Base-by-base conservation (phyloP, 2,113 vertebrate genomes). In the Orthonyx spaldingii region DNA sequence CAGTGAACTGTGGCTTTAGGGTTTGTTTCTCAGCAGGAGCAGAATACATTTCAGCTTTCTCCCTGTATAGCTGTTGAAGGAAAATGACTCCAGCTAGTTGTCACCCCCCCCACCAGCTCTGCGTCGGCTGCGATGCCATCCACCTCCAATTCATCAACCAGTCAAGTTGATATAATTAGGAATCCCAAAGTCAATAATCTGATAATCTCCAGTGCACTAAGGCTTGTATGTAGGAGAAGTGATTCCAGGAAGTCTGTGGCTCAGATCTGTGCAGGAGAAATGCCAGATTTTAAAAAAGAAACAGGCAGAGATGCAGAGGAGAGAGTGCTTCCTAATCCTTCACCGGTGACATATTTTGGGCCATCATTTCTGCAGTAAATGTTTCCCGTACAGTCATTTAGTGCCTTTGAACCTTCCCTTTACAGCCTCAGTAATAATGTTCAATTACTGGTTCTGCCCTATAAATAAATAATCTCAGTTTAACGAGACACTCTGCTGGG, bases 251-350 rank as follows among this genome's bases (percentile, higher is more conserved):
- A 97, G 76, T 78, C 75, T 87, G 26, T 55, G 76, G 93, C 69
- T 94, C 65, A 84, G 60, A 95, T 92, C 71, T 3, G 14, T 35
- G 17, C 64, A 92, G 94, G 95, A 97, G 96, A 92, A 92, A 87
- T 89, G 74, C 93, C 97, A 97, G 46, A 32, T 94, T 97, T 93
- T 94, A 89, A 97, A 96, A 94, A 85, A 93, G 89, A 81, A 84
- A 63, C 92, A 93, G 83, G 78, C 90, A 89, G 87, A 44, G 94
- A 95, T 94, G 79, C 90, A 89, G 93, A 97, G 95, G 89, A 90
- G 71, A 79, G 81, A 92, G 59, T n/a, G 49, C 68, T 94, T 75
- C 76, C 64, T 94, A 92, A 90, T 94, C 80, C 72, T 87, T 93
- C 88, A 70, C 85, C 83, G 92, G 30, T 97, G 96, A 93, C 92